These are phyloP conservation scores for Eurystomus glaucurus DNA, from an alignment of 2,797 vertebrate genomes.

Conservation along the genomic window DNA sequence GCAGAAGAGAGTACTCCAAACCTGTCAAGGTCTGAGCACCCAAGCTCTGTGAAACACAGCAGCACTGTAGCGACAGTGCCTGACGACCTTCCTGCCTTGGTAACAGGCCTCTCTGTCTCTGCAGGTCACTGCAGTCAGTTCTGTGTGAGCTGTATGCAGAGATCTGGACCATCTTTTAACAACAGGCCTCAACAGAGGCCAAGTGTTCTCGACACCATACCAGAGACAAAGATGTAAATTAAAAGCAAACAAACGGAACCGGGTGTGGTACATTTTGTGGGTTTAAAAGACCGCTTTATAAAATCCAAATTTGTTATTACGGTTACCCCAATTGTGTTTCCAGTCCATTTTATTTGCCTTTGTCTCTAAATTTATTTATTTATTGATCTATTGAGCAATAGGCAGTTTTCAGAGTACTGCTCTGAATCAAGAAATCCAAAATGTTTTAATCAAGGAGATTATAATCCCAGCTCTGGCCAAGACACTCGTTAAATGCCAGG, in stretches of 20 bases:
- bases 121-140: background rate
- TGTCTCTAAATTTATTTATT: background rate
- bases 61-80: background rate
- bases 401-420: background rate
- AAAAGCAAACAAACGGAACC: background rate
- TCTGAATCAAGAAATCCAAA: background rate
- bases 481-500: background rate
- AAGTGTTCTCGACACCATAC: fast-evolving
- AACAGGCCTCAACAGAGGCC: background rate
- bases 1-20: background rate
- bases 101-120: background rate
- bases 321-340: background rate
- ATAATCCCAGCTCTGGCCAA: background rate
- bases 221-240: background rate
- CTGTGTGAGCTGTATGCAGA: fast-evolving
- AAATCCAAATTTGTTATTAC: background rate
- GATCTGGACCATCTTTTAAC: fast-evolving
- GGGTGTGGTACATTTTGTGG: fast-evolving
- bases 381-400: background rate
- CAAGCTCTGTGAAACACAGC: background rate
- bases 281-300: background rate
- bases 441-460: background rate
- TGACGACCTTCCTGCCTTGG: background rate
- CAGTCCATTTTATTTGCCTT: background rate
- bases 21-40: background rate